Percentiles rank a stretch among this genome's conserved stretches.
These are phyloP conservation scores for Nemopilema nomurai DNA, from an alignment of 30 jellyfish, hydroid and myxozoan genomes.

Conservation along the genomic window DNA sequence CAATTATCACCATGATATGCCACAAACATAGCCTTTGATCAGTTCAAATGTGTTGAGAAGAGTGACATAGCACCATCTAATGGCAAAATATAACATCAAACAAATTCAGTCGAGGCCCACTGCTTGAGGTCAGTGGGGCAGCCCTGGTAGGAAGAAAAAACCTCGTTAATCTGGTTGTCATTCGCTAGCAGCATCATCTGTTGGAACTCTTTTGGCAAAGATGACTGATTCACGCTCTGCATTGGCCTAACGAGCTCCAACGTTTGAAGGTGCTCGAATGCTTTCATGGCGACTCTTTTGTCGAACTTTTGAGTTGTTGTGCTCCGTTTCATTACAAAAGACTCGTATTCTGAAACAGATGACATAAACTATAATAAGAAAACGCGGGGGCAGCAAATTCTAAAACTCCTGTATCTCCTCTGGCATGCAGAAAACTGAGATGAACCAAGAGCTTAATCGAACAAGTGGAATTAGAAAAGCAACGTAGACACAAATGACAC, in stretches of 20 bases:
- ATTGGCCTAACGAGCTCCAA: slow-evolving; percentile 73
- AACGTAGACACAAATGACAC: too few relatives aligned
- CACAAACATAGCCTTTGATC: too few relatives aligned
- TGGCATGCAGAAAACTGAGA: too few relatives aligned
- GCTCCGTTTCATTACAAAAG: slow-evolving; percentile 56
- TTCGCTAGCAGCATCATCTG: slow-evolving; percentile 74
- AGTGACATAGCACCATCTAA: too few relatives aligned
- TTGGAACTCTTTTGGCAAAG: slow-evolving; percentile 83
- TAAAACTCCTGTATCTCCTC: too few relatives aligned
- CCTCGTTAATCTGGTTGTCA: slow-evolving; percentile 66
- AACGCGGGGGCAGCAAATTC: too few relatives aligned
- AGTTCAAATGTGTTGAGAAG: background rate
- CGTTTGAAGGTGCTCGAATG: slow-evolving; percentile 82
- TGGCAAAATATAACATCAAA: background rate
- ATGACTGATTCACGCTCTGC: slow-evolving; percentile 43
- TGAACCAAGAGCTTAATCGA: too few relatives aligned
- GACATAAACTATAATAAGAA: too few relatives aligned
- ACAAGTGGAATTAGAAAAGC: too few relatives aligned
- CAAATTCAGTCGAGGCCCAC: slow-evolving; percentile 86
- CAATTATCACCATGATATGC: too few relatives aligned
- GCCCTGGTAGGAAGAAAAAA: slow-evolving; percentile 60
- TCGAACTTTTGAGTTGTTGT: slow-evolving; percentile 73
- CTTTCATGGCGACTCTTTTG: slow-evolving; percentile 85
- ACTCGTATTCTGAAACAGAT: slow-evolving; percentile 64
- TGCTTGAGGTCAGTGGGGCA: slow-evolving; percentile 92